Conservation (phyloP, 1,140 invertebrate species). For the Cydia fagiglandana region DNA sequence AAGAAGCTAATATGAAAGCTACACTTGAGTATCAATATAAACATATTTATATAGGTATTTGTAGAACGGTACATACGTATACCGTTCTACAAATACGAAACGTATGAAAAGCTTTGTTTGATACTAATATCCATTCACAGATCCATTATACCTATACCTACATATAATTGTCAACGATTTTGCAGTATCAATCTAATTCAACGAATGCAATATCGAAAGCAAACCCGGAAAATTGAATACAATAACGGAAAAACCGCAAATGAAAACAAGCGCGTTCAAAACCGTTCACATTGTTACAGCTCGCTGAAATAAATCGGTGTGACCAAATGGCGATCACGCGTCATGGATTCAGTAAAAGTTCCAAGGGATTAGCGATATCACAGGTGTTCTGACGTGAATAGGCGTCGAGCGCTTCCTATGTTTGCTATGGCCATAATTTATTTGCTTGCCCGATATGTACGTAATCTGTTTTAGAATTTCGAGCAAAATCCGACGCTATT, state of each 20-base stretch:
- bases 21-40: background rate
- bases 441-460: conserved; percentile 5
- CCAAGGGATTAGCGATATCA: background rate
- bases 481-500: conserved; percentile 15
- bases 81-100: background rate
- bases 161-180: background rate
- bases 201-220: background rate
- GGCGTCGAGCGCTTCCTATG: background rate
- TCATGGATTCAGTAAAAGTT: background rate
- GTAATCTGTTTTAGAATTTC: conserved; percentile 18
- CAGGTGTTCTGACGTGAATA: background rate
- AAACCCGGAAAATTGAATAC: background rate
- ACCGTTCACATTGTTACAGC: background rate
- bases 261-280: background rate
- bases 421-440: background rate
- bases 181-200: background rate
- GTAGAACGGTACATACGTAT: too few relatives aligned
- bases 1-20: background rate
- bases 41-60: too few relatives aligned
- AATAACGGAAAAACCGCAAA: background rate
- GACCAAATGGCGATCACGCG: background rate
- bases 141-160: too few relatives aligned
- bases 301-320: conserved; percentile 6
- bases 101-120: background rate
- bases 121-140: background rate